Evolutionary conservation across 2,113 vertebrate genomes (phyloP), one percentile per base, ranked within the genome.

Genomic region (Ailuropoda melanoleuca): DNA sequence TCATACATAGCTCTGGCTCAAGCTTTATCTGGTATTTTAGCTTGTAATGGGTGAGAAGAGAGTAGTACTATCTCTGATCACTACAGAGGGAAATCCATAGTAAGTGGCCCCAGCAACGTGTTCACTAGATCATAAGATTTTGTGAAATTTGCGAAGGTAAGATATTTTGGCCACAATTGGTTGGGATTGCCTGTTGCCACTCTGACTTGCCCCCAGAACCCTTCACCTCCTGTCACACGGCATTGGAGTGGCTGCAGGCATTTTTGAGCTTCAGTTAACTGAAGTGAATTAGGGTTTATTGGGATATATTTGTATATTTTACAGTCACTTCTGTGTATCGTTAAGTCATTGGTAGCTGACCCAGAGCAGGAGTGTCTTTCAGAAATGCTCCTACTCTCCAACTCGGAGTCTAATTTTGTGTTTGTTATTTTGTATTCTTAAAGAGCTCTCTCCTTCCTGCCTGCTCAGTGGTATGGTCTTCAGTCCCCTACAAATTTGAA

Each of bases 251-350:
- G 24, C 39, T 78, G 17, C 18, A 74, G 46, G 50, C 2, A 4
- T 58, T 96, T 81, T 58, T 48, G 70, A 93, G 23, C 31, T 86
- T 21, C 24, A 66, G 39, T 5, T 55, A 80, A 64, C 48, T 31
- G 85, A 94, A 64, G 72, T 43, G 1, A 21, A 60, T 68, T 93
- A 74, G 39, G 14, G 39, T 55, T 84, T 87, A 68, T 66, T 87
- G 23, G 56, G 23, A 43, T 85, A 15, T 85, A 58, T 92, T 89
- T 92, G 39, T 43, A 60, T 68, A 75, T 92, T 92, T 95, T 90
- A 62, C 1, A 80, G 37, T 93, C 43, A n/a, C 14, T 78, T 91
- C 18, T 83, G 37, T 72, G 19, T 90, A 39, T 58, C 81, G 43
- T 64, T 84, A 87, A 94, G 56, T 80, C n/a, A 31, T 75, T 68